phyloP scores from a whole-genome alignment of 2,888 invertebrate species.

The Lasiommata megera region DNA sequence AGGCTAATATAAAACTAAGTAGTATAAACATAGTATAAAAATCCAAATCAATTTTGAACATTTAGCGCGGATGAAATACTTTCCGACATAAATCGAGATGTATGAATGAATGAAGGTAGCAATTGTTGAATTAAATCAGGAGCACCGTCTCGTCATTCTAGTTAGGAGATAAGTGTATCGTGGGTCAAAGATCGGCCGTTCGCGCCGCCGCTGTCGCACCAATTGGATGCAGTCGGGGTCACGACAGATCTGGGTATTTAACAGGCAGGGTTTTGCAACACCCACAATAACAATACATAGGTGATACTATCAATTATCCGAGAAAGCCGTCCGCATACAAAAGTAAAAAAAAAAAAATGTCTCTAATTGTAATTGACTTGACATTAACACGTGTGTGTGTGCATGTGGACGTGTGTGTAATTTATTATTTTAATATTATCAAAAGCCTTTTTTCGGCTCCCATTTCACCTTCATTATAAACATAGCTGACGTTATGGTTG shows the following conservation, averaged over 20 bases:
- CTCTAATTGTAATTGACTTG: not conserved
- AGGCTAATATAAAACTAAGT: too few relatives aligned
- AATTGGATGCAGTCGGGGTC: constrained; percentile 70
- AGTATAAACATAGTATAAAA: too few relatives aligned
- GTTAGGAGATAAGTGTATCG: constrained; percentile 63
- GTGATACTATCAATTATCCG: not conserved
- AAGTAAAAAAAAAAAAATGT: not conserved
- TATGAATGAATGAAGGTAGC: not conserved
- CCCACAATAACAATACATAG: constrained; percentile 48
- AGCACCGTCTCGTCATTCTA: constrained; percentile 33
- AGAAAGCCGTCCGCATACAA: too few relatives aligned
- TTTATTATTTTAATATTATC: too few relatives aligned
- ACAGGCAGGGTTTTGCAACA: constrained; percentile 55
- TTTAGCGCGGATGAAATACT: not conserved
- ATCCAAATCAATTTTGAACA: too few relatives aligned
- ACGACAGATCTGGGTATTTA: constrained; percentile 55
- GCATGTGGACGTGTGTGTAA: too few relatives aligned
- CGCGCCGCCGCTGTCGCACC: constrained; percentile 50
- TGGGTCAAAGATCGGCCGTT: constrained; percentile 75
- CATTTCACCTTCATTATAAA: too few relatives aligned
- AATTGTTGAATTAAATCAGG: constrained; percentile 40
- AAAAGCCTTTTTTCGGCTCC: too few relatives aligned
- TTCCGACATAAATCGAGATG: not conserved
- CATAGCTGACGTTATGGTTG: too few relatives aligned
- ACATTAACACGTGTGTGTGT: too few relatives aligned